Conservation (phyloP, 2,797 vertebrate genomes). For the Sebastes trivittatus region DNA sequence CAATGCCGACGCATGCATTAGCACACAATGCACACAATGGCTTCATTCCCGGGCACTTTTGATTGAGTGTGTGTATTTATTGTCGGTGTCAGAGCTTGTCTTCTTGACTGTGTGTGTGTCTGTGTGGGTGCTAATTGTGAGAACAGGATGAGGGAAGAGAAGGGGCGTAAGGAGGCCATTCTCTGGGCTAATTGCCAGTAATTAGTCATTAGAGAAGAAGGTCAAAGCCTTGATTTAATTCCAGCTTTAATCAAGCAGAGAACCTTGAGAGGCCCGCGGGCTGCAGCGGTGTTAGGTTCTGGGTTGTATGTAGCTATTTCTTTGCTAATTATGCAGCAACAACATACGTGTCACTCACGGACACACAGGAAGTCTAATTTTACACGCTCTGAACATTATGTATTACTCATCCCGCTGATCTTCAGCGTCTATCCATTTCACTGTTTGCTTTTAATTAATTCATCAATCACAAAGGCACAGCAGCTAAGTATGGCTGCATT, state of each 20-base stretch:
- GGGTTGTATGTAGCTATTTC: constrained; percentile 39
- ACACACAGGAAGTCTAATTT: not conserved
- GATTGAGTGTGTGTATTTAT: constrained; percentile 39
- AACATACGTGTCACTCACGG: constrained; percentile 30
- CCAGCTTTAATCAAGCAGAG: constrained; percentile 77
- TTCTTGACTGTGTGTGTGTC: constrained; percentile 43
- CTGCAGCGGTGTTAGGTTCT: constrained; percentile 44
- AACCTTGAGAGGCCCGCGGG: constrained; percentile 65
- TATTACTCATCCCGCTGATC: not conserved
- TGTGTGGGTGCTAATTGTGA: constrained; percentile 58
- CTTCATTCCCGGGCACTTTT: constrained; percentile 28
- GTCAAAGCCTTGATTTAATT: constrained; percentile 82
- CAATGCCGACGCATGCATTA: constrained; percentile 31
- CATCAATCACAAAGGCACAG: not conserved
- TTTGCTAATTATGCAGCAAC: constrained; percentile 48
- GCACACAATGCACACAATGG: constrained; percentile 47
- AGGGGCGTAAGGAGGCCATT: constrained; percentile 67
- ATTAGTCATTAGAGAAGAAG: constrained; percentile 83
- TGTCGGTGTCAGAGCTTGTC: constrained; percentile 1
- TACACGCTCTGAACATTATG: not conserved
- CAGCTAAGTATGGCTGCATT: not conserved
- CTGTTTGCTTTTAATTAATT: constrained; percentile 18
- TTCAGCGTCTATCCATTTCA: not conserved
- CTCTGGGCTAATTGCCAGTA: constrained; percentile 80
- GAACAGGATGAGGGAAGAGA: constrained; percentile 60